phyloP scores from a whole-genome alignment of 2,797 vertebrate genomes.

The Australoheros facetus region DNA sequence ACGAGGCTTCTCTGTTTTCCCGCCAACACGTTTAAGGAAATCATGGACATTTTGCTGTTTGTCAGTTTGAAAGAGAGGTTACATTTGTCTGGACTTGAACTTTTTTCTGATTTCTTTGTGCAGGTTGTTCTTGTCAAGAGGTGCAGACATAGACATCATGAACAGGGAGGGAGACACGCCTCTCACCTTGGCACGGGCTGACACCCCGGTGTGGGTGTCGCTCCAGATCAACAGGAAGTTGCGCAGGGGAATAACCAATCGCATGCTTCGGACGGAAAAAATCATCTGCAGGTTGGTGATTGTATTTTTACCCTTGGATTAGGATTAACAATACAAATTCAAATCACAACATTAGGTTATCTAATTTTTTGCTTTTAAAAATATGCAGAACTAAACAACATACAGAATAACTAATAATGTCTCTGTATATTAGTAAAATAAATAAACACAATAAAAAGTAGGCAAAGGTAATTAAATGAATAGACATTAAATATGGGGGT shows the following conservation, averaged over 20 bases:
- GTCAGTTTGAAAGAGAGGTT: not conserved
- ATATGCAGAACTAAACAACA: too few species aligned
- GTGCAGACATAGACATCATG: constrained; percentile 87
- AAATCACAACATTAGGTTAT: too few species aligned
- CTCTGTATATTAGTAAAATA: too few species aligned
- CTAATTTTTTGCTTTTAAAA: too few species aligned
- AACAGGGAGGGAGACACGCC: constrained; percentile 94
- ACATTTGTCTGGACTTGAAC: not conserved
- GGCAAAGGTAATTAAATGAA: too few species aligned
- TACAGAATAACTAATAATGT: too few species aligned
- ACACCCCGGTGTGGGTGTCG: constrained; percentile 92
- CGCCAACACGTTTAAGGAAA: not conserved
- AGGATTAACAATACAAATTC: too few species aligned
- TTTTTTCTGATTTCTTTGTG: not conserved
- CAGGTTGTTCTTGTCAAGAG: constrained; percentile 91
- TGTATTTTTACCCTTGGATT: not conserved
- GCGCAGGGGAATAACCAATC: constrained; percentile 85
- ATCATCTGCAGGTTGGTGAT: constrained; percentile 87
- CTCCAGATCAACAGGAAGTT: constrained; percentile 93
- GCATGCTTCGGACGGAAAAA: constrained; percentile 86
- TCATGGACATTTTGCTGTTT: not conserved
- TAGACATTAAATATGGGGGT: too few species aligned
- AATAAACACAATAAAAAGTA: too few species aligned
- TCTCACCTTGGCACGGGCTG: constrained; percentile 83
- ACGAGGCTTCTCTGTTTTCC: not conserved